phyloP scores from a whole-genome alignment of 2,888 invertebrate genomes.

The Andrena minutula region DNA sequence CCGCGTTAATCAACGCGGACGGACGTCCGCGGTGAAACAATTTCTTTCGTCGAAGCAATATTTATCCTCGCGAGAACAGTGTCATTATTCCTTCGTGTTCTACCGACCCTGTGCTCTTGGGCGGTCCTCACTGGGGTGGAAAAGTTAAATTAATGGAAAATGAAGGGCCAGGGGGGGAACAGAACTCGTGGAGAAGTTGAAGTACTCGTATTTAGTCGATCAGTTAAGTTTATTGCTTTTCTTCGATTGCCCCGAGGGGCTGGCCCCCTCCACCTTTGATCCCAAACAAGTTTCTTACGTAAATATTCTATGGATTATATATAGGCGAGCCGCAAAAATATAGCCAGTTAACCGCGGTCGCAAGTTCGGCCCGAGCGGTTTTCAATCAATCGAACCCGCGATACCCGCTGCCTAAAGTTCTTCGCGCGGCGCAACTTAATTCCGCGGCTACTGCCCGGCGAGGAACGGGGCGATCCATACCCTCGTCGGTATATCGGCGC shows the following conservation, averaged over 20 bases:
- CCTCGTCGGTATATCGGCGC: background rate
- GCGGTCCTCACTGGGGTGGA: background rate
- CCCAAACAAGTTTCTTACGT: conserved; percentile 26
- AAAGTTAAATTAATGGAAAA: conserved; percentile 49
- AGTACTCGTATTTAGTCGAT: conserved; percentile 42
- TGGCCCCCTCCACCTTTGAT: background rate
- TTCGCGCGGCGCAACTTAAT: conserved; percentile 2
- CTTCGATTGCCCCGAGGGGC: conserved; percentile 16
- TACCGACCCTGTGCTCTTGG: background rate
- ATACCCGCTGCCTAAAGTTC: conserved; percentile 6
- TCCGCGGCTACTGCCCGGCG: background rate
- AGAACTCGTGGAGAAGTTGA: conserved; percentile 29
- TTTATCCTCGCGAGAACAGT: conserved; percentile 4
- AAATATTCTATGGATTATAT: conserved; percentile 11
- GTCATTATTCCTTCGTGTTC: conserved; percentile 14
- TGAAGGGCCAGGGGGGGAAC: background rate
- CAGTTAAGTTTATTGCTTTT: conserved; percentile 40
- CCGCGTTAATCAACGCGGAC: conserved; percentile 28
- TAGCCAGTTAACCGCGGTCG: conserved; percentile 9
- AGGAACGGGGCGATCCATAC: conserved; percentile 7
- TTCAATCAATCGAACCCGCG: conserved; percentile 14
- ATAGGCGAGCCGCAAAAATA: background rate
- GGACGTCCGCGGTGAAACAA: background rate
- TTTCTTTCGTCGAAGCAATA: background rate
- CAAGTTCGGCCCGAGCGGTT: background rate